A percentile compares a stretch with the other conserved stretches of the same genome.
Conservation (phyloP, 2,113 vertebrate genomes). For the Okapia johnstoni region DNA sequence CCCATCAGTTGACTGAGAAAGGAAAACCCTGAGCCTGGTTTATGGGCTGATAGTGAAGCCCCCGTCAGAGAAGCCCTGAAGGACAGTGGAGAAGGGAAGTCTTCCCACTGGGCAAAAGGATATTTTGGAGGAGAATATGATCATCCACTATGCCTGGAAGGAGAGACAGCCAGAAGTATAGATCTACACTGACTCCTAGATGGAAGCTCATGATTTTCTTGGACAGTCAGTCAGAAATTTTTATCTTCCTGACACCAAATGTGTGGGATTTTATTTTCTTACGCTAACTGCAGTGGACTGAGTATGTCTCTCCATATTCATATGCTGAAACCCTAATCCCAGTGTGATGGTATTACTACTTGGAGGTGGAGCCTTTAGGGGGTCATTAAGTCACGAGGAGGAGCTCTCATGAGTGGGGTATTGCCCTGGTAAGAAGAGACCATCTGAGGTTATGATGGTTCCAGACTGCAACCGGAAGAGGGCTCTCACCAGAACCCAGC, state of each 20-base stretch:
- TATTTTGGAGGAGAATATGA: not conserved
- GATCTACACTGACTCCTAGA: not conserved
- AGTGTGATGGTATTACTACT: not conserved
- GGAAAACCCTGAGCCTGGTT: not conserved
- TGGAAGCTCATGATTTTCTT: not conserved
- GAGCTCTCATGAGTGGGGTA: too few species aligned
- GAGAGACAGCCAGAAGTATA: not conserved
- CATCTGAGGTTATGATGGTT: not conserved
- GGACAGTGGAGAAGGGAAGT: not conserved
- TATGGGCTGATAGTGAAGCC: accelerated
- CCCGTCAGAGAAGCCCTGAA: not conserved
- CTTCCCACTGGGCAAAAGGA: not conserved
- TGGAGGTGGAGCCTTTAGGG: not conserved
- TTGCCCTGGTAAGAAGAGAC: not conserved
- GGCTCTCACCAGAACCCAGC: not conserved
- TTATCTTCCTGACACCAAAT: not conserved
- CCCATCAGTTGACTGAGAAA: not conserved
- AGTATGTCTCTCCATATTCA: not conserved
- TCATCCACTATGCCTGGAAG: not conserved
- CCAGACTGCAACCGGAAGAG: not conserved
- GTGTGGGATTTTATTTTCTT: not conserved
- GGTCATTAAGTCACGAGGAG: not conserved
- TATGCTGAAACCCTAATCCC: not conserved
- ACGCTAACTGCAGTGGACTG: not conserved
- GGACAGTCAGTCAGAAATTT: not conserved